Percentiles rank a stretch among this genome's conserved stretches.
phyloP scores from a whole-genome alignment of 1,140 invertebrate species.

The Aphelenchoides avenae region DNA sequence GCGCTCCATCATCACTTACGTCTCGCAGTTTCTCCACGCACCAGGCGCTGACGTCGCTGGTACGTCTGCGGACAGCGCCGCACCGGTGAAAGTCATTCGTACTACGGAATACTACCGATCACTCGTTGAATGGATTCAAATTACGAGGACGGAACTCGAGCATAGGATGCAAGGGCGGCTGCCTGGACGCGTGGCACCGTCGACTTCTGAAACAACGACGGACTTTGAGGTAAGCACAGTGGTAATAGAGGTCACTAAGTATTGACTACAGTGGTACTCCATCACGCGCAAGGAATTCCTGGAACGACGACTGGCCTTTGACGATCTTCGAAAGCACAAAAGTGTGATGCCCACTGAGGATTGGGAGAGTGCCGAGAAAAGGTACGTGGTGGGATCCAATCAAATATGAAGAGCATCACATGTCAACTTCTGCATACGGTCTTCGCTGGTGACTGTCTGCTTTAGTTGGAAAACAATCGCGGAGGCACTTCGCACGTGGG shows the following conservation, averaged over 20 bases:
- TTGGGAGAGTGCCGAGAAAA: background rate
- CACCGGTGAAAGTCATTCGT: no score
- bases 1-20: constrained; percentile 98
- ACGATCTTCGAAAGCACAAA: background rate
- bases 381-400: no score
- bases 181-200: background rate
- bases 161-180: background rate
- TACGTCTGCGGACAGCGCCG: background rate
- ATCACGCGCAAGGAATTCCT: constrained; percentile 29
- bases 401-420: no score
- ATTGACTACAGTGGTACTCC: constrained; percentile 25
- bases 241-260: background rate
- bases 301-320: constrained; percentile 13
- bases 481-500: constrained; percentile 19
- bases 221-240: background rate
- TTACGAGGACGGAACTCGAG: constrained; percentile 6
- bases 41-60: background rate
- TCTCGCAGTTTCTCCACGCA: constrained; percentile 82
- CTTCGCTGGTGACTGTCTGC: background rate
- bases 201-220: constrained; percentile 16
- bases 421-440: background rate
- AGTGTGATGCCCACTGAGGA: background rate
- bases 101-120: constrained; percentile 12
- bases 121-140: constrained; percentile 23
- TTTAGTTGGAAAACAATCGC: constrained; percentile 31